phyloP scores from a whole-genome alignment of 2,113 vertebrate genomes.

The Aldabrachelys gigantea region DNA sequence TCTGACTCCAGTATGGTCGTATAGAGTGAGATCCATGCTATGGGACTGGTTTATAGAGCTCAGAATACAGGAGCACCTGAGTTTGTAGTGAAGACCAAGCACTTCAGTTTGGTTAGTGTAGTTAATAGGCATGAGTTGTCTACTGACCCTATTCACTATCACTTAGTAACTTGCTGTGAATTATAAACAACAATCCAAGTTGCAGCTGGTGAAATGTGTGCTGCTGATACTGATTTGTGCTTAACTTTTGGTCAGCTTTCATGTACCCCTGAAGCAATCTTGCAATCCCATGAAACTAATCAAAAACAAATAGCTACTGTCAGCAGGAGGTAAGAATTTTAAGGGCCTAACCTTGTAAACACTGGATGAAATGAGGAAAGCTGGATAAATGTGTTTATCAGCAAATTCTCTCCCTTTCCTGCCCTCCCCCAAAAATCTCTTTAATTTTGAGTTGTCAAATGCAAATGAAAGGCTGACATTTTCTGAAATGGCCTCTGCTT shows the following conservation, averaged over 20 bases:
- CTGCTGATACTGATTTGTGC: background rate
- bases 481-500: background rate
- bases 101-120: background rate
- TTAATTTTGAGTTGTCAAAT: background rate
- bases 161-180: background rate
- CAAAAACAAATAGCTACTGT: background rate
- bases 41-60: background rate
- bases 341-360: background rate
- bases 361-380: background rate
- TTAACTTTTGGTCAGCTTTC: background rate
- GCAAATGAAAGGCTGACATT: background rate
- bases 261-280: background rate
- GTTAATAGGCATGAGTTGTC: background rate
- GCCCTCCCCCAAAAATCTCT: background rate
- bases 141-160: background rate
- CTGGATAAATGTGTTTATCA: background rate
- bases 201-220: background rate
- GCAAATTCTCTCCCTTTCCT: background rate
- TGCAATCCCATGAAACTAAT: background rate
- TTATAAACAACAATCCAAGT: background rate
- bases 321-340: background rate
- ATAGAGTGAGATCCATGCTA: background rate
- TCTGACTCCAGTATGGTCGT: background rate
- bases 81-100: background rate
- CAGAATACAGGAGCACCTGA: background rate